Conservation (phyloP, 1,140 invertebrate genomes). For the Meloidogyne floridensis region DNA sequence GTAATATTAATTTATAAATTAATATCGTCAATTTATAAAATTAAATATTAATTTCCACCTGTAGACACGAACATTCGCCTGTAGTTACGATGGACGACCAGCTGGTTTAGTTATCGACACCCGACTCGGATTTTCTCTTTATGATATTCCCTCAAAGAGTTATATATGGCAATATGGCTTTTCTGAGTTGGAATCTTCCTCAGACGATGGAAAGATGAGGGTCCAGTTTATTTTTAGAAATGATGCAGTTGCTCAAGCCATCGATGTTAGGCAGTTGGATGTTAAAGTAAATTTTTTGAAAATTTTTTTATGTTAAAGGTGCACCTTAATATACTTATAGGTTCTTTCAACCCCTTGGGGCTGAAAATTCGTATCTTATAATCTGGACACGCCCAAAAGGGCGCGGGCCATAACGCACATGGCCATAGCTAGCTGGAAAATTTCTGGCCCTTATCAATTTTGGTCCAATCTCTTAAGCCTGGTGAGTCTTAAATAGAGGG, state of each 20-base stretch:
- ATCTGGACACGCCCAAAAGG: too few species aligned
- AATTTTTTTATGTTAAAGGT: too few species aligned
- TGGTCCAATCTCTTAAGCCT: too few species aligned
- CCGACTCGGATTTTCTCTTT: slow-evolving; percentile 73
- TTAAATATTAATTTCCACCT: not conserved
- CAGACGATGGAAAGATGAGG: slow-evolving; percentile 91
- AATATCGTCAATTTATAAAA: not conserved
- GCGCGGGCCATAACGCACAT: too few species aligned
- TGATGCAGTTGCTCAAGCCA: slow-evolving; percentile 79
- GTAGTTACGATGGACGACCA: slow-evolving; percentile 67
- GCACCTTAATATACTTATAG: too few species aligned
- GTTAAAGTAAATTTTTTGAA: too few species aligned
- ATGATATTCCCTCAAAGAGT: slow-evolving; percentile 75
- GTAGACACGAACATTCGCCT: slow-evolving; percentile 68
- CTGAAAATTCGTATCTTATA: too few species aligned
- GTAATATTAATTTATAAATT: too few species aligned
- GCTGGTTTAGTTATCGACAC: slow-evolving; percentile 69
- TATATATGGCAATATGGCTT: slow-evolving; percentile 87
- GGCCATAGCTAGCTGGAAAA: too few species aligned
- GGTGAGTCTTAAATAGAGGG: too few species aligned
- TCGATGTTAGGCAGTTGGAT: slow-evolving; percentile 63
- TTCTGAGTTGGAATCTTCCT: slow-evolving; percentile 89
- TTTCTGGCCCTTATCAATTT: too few species aligned
- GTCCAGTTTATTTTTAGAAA: slow-evolving; percentile 91
- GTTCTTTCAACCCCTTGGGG: too few species aligned